Evolutionary conservation across 2,797 vertebrate genomes (phyloP), one percentile per base, ranked within the genome.

Genomic region (Cyprinodon diabolis): DNA sequence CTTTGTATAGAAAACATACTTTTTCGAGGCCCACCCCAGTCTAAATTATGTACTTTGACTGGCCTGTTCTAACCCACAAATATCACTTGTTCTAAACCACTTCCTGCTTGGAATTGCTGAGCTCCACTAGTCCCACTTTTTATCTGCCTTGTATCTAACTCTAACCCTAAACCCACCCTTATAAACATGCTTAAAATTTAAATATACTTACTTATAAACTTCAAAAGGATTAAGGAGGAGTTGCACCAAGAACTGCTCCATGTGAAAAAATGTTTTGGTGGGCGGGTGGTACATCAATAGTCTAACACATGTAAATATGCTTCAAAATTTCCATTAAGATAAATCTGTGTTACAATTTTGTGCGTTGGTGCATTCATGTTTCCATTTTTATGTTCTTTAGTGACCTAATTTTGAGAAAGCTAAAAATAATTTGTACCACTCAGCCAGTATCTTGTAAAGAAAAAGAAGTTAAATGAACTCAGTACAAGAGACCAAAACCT

Each of bases 401-500:
- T 14, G 30, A 63, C 58, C 58, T 63, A 54, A n/a, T 57, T 48
- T 47, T 65, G 2, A 43, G 10, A 65, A 47, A n/a, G 2, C 13
- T 65, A 23, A 7, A 14, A 23, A 23, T 45, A 6, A 11, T n/a
- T 63, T 55, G 1, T 52, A 23, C 54, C 54, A 9, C 4, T 37
- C 30, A 37, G 40, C 25, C 43, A 25, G 23, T 69, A 23, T 13
- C 37, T 45, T 3, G 37, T 55, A 37, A 57, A 74, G 60, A 11
- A 48, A 62, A 60, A 35, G 43, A 12, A 35, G 69, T 72, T 19
- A 43, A 68, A n/a, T 12, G 1, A 57, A 49, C 2, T 40, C 9
- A 4, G 65, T 23, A 21, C 57, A 23, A 52, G 75, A 17, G 49
- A 7, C 49, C 12, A 35, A 13, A 72, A 45, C 63, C 80, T 66